phyloP scores from a whole-genome alignment of 1,140 invertebrate genomes.

The Nasonia vitripennis region DNA sequence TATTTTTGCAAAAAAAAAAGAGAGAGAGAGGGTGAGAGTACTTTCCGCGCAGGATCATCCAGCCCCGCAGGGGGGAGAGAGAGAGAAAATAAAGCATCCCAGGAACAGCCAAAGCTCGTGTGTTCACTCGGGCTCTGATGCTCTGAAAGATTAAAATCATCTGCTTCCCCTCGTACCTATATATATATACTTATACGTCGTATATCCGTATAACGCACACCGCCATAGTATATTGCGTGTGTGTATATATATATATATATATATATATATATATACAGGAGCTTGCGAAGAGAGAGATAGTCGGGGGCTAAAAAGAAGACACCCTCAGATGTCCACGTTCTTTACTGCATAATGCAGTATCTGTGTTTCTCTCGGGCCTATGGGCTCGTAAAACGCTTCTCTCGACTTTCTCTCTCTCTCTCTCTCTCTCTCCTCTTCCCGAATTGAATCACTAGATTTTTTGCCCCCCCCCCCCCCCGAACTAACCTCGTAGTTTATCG shows the following conservation, averaged over 20 bases:
- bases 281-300: neutral
- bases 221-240: neutral
- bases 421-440: neutral
- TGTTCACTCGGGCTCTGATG: neutral
- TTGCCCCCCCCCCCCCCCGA: neutral
- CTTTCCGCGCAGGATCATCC: neutral
- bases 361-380: neutral
- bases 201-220: neutral
- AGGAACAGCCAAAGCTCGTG: neutral
- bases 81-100: conserved; percentile 17
- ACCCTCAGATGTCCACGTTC: neutral
- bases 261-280: neutral
- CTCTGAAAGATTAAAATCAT: conserved; percentile 30
- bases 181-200: neutral
- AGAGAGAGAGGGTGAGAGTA: neutral
- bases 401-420: neutral
- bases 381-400: conserved; percentile 8
- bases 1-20: neutral
- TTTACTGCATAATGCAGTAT: neutral
- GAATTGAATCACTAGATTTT: neutral
- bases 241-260: neutral
- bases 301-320: neutral
- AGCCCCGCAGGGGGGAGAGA: neutral
- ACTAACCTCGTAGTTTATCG: conserved; percentile 4
- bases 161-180: neutral